These are phyloP conservation scores for Melipona beecheii DNA, from an alignment of 2,888 invertebrate genomes.

Conservation along the genomic window DNA sequence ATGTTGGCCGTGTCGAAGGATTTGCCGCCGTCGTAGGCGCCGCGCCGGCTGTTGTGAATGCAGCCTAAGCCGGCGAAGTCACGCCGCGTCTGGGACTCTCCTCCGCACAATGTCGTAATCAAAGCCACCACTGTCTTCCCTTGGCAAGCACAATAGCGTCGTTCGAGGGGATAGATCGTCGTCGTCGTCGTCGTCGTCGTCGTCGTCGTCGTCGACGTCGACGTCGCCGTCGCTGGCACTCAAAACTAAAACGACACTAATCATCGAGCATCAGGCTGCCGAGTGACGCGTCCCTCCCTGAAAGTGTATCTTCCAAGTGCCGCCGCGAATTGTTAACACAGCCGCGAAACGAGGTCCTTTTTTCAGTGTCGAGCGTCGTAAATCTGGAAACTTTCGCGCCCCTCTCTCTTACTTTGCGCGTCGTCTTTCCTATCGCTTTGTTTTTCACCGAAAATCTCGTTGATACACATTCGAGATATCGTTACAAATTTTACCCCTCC, in stretches of 20 bases:
- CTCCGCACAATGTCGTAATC: slow-evolving; percentile 82
- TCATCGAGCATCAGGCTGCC: slow-evolving; percentile 53
- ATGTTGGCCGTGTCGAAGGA: slow-evolving; percentile 49
- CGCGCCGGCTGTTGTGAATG: slow-evolving; percentile 65
- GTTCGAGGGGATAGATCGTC: slow-evolving; percentile 75
- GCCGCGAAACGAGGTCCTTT: slow-evolving; percentile 32
- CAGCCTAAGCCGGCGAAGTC: slow-evolving; percentile 75
- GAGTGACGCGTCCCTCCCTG: slow-evolving; percentile 52
- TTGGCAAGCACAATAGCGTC: slow-evolving; percentile 77
- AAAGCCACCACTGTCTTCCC: slow-evolving; percentile 78
- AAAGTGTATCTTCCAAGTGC: slow-evolving; percentile 49
- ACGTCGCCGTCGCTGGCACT: slow-evolving; percentile 59
- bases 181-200: slow-evolving; percentile 41
- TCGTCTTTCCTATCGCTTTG: background rate
- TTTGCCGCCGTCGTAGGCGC: slow-evolving; percentile 24
- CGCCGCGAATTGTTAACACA: slow-evolving; percentile 56
- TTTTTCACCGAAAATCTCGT: slow-evolving; percentile 17
- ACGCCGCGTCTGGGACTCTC: slow-evolving; percentile 73
- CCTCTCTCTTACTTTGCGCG: slow-evolving; percentile 26
- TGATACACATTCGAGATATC: background rate
- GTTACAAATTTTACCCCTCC: background rate
- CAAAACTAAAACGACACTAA: slow-evolving; percentile 72
- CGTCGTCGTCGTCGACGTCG: slow-evolving; percentile 49
- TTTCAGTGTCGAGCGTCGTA: slow-evolving; percentile 27
- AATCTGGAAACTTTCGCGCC: slow-evolving; percentile 38